Evolutionary conservation across 2,888 invertebrate genomes (phyloP).

Genomic region (Onchidella celtica): DNA sequence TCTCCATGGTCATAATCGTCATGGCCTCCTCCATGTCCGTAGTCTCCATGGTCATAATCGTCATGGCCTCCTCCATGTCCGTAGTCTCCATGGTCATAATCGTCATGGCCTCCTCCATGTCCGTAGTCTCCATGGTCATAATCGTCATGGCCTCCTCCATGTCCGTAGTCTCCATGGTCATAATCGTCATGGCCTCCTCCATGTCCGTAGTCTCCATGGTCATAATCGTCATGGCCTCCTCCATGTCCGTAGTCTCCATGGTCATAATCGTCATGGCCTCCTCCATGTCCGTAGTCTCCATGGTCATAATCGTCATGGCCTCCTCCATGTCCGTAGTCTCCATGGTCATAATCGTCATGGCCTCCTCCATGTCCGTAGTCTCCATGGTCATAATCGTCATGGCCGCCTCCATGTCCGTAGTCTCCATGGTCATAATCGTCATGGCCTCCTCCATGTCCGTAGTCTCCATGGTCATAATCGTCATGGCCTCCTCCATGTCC

Average conservation of each 20-base stretch:
- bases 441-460: neutral
- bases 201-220: neutral
- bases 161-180: neutral
- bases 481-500: neutral
- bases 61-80: neutral
- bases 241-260: neutral
- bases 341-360: neutral
- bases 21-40: no score
- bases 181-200: neutral
- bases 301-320: neutral
- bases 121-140: neutral
- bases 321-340: neutral
- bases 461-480: neutral
- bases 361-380: neutral
- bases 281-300: neutral
- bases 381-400: neutral
- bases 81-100: neutral
- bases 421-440: neutral
- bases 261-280: neutral
- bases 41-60: neutral
- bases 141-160: neutral
- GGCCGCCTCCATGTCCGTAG: neutral
- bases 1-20: no score
- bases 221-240: neutral
- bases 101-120: neutral